Conservation (phyloP, 2,888 invertebrate species). For the Hetaerina titia region DNA sequence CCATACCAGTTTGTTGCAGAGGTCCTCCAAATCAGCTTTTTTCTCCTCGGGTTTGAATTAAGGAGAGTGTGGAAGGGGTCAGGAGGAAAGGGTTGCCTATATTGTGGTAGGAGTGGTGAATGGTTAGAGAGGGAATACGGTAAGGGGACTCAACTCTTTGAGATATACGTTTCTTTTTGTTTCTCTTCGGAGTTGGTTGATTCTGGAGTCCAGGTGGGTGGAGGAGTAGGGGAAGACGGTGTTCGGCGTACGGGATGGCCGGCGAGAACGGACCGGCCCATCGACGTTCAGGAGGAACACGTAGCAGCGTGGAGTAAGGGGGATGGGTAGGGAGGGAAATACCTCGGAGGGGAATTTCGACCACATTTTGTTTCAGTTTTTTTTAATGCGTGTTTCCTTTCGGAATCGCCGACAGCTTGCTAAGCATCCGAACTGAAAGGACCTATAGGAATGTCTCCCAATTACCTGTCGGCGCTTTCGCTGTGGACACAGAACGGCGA, state of each 20-base stretch:
- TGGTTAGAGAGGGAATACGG: not conserved
- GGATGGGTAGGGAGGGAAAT: not conserved
- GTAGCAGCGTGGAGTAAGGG: not conserved
- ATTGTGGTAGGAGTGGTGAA: not conserved
- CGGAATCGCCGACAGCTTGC: slow-evolving; percentile 40
- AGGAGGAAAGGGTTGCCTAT: not conserved
- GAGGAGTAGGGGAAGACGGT: not conserved
- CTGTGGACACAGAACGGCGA: slow-evolving; percentile 23
- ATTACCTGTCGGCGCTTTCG: slow-evolving; percentile 55
- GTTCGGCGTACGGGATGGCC: not conserved
- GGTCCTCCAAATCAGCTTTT: not conserved
- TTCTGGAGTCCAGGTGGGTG: not conserved
- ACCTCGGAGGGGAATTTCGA: slow-evolving; percentile 1
- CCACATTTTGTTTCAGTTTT: slow-evolving; percentile 50
- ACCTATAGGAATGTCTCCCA: slow-evolving; percentile 57
- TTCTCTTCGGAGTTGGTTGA: not conserved
- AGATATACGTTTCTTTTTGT: not conserved
- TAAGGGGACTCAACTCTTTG: not conserved
- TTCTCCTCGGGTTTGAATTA: not conserved
- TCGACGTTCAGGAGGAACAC: not conserved
- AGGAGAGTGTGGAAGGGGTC: not conserved
- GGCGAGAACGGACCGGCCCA: not conserved
- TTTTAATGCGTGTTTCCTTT: slow-evolving; percentile 58
- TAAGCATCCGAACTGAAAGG: slow-evolving; percentile 49
- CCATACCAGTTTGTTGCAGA: not conserved